phyloP scores from a whole-genome alignment of 2,888 invertebrate genomes.

The Polyploca ridens region DNA sequence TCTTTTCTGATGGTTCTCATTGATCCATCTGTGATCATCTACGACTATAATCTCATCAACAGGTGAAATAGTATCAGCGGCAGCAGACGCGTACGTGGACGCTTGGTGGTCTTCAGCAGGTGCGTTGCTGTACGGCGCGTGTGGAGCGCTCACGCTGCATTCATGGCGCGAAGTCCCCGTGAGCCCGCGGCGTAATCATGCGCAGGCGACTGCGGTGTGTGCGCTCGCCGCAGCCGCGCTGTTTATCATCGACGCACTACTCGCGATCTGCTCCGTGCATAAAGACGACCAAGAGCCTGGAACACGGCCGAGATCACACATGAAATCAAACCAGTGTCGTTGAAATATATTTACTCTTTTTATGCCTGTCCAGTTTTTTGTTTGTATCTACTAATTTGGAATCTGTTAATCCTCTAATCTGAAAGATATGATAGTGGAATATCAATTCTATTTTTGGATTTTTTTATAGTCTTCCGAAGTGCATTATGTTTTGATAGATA shows the following conservation, averaged over 20 bases:
- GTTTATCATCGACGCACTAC: conserved; percentile 60
- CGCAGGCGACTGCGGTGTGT: conserved; percentile 61
- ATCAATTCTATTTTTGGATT: too few relatives aligned
- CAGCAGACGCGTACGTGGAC: conserved; percentile 74
- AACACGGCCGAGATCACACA: conserved; percentile 50
- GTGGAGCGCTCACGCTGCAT: conserved; percentile 63
- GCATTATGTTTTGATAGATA: too few relatives aligned
- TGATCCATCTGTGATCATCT: background rate
- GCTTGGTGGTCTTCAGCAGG: conserved; percentile 75
- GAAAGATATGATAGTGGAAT: too few relatives aligned
- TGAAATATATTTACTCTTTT: conserved; percentile 24
- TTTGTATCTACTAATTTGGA: background rate
- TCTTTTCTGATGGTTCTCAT: too few relatives aligned
- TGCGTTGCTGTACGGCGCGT: conserved; percentile 60
- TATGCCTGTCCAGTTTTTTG: background rate
- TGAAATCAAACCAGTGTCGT: conserved; percentile 37
- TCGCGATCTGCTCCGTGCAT: conserved; percentile 66
- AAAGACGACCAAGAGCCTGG: conserved; percentile 47
- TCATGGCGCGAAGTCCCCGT: conserved; percentile 63
- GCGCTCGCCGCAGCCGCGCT: conserved; percentile 61
- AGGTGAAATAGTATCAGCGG: conserved; percentile 74
- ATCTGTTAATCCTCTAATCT: background rate
- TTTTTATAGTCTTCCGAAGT: too few relatives aligned
- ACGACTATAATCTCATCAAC: background rate
- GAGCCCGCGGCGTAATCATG: conserved; percentile 52